A percentile compares a stretch with the other conserved stretches of the same genome.
Conservation (phyloP, 2,888 invertebrate genomes). For the Trichopria drosophilae region DNA sequence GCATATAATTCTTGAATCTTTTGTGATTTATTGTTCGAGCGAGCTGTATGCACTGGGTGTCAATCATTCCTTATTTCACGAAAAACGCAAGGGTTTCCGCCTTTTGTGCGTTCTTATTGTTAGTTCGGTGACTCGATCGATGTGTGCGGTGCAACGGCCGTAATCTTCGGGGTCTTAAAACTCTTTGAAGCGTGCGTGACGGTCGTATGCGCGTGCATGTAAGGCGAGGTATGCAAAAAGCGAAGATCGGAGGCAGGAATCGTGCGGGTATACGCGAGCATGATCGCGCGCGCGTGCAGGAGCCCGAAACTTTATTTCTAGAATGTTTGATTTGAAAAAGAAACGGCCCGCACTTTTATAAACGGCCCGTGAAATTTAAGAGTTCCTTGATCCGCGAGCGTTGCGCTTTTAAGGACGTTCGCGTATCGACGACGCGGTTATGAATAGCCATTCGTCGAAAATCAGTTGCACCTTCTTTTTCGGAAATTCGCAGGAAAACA, state of each 20-base stretch:
- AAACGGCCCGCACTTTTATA: slow-evolving; percentile 41
- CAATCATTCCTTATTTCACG: slow-evolving; percentile 4
- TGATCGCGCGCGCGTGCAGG: slow-evolving; percentile 19
- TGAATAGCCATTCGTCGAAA: slow-evolving; percentile 34
- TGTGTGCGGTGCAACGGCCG: slow-evolving; percentile 56
- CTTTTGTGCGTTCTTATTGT: no score
- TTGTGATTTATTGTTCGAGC: no score
- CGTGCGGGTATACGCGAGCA: slow-evolving; percentile 10
- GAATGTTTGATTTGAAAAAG: slow-evolving; percentile 48
- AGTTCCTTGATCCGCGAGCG: slow-evolving; percentile 50
- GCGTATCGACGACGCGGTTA: slow-evolving; percentile 30
- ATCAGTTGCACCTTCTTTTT: slow-evolving; percentile 12
- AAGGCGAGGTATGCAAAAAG: slow-evolving; percentile 21
- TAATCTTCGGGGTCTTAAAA: slow-evolving; percentile 55
- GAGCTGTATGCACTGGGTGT: no score
- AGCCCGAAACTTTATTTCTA: slow-evolving; percentile 54
- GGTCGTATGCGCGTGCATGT: slow-evolving; percentile 36
- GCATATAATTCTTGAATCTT: no score
- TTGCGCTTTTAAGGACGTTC: slow-evolving; percentile 1
- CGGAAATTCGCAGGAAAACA: no score
- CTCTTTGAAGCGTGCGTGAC: slow-evolving; percentile 52
- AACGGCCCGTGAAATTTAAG: slow-evolving; percentile 47
- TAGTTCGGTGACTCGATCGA: slow-evolving; percentile 40
- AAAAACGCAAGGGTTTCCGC: no score
- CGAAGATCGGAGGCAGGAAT: no score